phyloP scores from a whole-genome alignment of 2,888 invertebrate species.

The Callimorpha dominula region DNA sequence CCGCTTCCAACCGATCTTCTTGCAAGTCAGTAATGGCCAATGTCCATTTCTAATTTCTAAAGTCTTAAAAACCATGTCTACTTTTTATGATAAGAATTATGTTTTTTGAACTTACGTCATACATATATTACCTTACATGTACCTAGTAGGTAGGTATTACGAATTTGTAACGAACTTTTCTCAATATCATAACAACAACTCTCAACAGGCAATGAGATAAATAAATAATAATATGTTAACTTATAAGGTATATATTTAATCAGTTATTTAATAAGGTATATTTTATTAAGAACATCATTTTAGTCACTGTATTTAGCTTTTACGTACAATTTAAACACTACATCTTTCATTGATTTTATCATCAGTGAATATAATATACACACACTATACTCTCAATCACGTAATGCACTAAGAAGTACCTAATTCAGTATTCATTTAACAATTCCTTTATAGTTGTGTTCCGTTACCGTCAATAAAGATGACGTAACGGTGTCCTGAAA shows the following conservation, averaged over 20 bases:
- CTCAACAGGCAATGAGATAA: too few species aligned
- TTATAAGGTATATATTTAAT: too few species aligned
- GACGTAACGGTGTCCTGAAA: constrained; percentile 48
- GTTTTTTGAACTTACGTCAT: neutral
- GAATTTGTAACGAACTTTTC: too few species aligned
- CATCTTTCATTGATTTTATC: too few species aligned
- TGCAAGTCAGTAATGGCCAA: too few species aligned
- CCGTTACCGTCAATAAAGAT: constrained; percentile 36
- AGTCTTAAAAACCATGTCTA: neutral
- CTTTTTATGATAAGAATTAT: neutral
- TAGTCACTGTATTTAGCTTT: neutral
- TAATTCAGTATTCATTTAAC: constrained; percentile 41
- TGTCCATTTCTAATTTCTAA: too few species aligned
- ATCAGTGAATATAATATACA: constrained; percentile 8
- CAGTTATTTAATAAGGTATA: too few species aligned
- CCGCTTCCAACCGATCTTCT: too few species aligned
- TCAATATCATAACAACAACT: too few species aligned
- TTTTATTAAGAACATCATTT: neutral
- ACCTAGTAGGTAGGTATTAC: too few species aligned
- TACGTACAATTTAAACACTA: neutral
- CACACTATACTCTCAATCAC: constrained; percentile 17
- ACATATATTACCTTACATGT: too few species aligned
- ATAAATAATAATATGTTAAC: neutral
- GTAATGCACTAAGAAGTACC: neutral
- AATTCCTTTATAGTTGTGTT: constrained; percentile 34